Evolutionary conservation across 64 coral and sea anemone species (phyloP).

Genomic region (Porites australiensis): DNA sequence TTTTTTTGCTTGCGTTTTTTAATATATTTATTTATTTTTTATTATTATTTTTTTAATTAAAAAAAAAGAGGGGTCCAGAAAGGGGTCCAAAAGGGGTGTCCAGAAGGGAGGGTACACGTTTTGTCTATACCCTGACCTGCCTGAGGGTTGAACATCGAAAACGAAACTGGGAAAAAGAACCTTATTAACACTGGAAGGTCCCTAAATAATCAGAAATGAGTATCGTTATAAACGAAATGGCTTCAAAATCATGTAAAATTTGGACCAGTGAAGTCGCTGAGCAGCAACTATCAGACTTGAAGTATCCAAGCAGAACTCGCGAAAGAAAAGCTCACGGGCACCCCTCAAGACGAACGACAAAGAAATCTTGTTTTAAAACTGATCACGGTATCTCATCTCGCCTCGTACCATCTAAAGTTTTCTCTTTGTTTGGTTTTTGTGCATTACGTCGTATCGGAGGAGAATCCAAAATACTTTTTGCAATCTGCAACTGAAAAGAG

Average conservation of each 20-base stretch:
- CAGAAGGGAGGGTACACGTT: too few species aligned
- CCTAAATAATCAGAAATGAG: too few species aligned
- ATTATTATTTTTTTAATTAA: too few species aligned
- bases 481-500: not conserved
- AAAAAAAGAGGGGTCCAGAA: too few species aligned
- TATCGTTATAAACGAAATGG: not conserved
- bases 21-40: too few species aligned
- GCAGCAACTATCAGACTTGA: not conserved
- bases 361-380: not conserved
- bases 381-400: too few species aligned
- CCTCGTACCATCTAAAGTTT: not conserved
- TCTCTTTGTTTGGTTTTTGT: conserved; percentile 6
- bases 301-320: not conserved
- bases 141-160: too few species aligned
- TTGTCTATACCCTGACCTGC: too few species aligned
- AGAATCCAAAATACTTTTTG: not conserved
- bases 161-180: too few species aligned
- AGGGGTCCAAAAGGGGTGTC: too few species aligned
- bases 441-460: not conserved
- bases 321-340: conserved; percentile 13
- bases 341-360: conserved; percentile 1
- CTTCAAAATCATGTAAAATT: conserved; percentile 9
- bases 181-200: too few species aligned
- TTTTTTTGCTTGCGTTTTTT: too few species aligned
- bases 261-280: not conserved